Base-by-base conservation (phyloP, 2,797 vertebrate genomes). In the Ataeniobius toweri region DNA sequence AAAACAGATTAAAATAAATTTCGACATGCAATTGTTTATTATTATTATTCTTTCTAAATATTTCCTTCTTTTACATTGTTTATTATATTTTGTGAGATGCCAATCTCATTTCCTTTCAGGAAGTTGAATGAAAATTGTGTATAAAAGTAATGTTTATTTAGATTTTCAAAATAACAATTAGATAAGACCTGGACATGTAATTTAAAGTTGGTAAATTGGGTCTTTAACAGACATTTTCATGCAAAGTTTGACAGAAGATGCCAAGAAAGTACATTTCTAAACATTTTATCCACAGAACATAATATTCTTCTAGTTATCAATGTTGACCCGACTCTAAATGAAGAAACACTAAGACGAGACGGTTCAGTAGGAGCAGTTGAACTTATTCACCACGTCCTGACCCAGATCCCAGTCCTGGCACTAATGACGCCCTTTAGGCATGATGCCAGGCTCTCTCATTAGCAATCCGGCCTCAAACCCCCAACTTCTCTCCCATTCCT, bases 401-500 rank as follows among this genome's bases (percentile, higher is more conserved):
- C 95, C 96, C 94, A 96, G 91, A 96, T 96, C 94, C 89, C 81
- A 78, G 86, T 85, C 88, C 90, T 89, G 89, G 85, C 92, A 91
- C 95, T 96, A 96, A 96, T 94, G 93, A 96, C 88, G 93, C 95
- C 95, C 94, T 80, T 73, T 84, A 92, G 96, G 94, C 91, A 80
- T 80, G 76, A 94, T 56, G 92, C 92, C 91, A 91, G 91, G 84
- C 93, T 90, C 94, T 96, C 94, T 96, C 94, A 96, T 95, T 96
- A 96, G 83, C 85, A 91, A 86, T 86, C 88, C 75, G 88, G 87
- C 82, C 85, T 89, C 85, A 83, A 85, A 84, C 88, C 88, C 80
- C 90, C 88, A 75, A 81, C 86, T 84, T 83, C 78, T 86, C 88
- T 74, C 75, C 74, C 63, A 48, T 63, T 80, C 81, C 36, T 61